phyloP scores from a whole-genome alignment of 2,113 vertebrate genomes.

The Tupaia chinensis region DNA sequence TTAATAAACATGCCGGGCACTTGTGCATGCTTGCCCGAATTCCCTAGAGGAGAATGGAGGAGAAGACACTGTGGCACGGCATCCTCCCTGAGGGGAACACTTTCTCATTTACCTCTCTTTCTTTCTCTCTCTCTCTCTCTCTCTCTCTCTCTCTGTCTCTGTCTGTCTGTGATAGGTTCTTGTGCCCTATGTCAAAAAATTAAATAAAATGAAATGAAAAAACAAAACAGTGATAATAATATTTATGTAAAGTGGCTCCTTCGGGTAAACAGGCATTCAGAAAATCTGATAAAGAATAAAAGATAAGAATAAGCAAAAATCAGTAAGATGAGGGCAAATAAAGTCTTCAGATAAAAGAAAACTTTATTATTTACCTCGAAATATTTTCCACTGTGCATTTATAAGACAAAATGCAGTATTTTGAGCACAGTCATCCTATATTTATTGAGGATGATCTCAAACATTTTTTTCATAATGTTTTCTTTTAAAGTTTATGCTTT shows the following conservation, averaged over 20 bases:
- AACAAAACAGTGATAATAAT: not conserved
- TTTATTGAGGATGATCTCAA: not conserved
- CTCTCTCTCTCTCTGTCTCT: no score
- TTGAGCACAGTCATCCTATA: not conserved
- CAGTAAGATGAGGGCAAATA: not conserved
- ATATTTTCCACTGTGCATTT: not conserved
- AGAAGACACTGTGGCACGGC: no score
- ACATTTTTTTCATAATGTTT: not conserved
- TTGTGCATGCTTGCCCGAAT: no score
- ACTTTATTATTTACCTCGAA: not conserved
- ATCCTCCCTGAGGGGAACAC: no score
- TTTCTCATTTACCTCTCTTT: no score
- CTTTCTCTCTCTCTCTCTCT: no score
- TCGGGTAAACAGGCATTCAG: not conserved
- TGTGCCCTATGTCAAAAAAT: no score
- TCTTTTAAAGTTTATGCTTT: not conserved
- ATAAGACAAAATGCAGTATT: not conserved
- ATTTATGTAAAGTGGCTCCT: not conserved
- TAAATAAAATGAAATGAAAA: not conserved
- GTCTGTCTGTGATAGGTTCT: no score
- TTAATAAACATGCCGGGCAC: no score
- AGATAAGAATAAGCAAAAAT: not conserved
- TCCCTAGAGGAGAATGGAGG: no score
- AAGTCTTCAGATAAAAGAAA: not conserved
- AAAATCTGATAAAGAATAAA: not conserved